Percentiles rank a stretch among this genome's conserved stretches.
Evolutionary conservation across 2,797 vertebrate species (phyloP).

Genomic region (Bradypus variegatus): DNA sequence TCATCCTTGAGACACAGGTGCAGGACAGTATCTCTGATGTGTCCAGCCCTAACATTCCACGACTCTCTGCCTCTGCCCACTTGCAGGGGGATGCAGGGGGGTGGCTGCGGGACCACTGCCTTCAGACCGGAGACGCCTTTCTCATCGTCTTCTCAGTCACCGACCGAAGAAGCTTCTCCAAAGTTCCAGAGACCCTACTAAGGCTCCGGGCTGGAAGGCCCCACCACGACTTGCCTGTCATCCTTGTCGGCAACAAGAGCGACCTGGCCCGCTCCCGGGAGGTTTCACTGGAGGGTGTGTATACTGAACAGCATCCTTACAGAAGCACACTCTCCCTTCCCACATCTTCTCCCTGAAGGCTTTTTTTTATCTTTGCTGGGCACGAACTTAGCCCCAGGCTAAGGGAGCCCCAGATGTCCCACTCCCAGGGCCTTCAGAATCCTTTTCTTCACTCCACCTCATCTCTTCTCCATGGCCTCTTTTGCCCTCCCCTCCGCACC

Average conservation of each 20-base stretch:
- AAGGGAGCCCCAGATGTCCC: neutral
- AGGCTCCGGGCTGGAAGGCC: constrained; percentile 84
- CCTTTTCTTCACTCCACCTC: neutral
- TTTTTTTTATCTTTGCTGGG: neutral
- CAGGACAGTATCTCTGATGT: neutral
- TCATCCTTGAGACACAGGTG: neutral
- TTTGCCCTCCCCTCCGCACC: neutral
- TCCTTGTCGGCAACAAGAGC: constrained; percentile 93
- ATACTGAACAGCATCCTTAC: constrained; percentile 9
- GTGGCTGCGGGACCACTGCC: constrained; percentile 81
- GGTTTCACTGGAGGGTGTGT: constrained; percentile 85
- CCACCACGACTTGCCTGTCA: constrained; percentile 83
- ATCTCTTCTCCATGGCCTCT: neutral
- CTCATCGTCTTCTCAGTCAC: constrained; percentile 92
- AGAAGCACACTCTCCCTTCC: neutral
- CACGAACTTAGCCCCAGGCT: neutral
- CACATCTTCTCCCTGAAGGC: neutral
- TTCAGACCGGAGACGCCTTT: constrained; percentile 86
- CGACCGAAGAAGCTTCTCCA: constrained; percentile 87
- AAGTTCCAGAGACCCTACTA: constrained; percentile 80
- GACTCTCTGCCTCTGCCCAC: neutral
- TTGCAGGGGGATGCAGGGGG: constrained; percentile 65
- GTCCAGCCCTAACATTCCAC: neutral
- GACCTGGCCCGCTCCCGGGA: constrained; percentile 90
- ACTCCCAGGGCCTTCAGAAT: neutral